Conservation (phyloP, 2,888 invertebrate genomes). For the Aspidapion aeneum region DNA sequence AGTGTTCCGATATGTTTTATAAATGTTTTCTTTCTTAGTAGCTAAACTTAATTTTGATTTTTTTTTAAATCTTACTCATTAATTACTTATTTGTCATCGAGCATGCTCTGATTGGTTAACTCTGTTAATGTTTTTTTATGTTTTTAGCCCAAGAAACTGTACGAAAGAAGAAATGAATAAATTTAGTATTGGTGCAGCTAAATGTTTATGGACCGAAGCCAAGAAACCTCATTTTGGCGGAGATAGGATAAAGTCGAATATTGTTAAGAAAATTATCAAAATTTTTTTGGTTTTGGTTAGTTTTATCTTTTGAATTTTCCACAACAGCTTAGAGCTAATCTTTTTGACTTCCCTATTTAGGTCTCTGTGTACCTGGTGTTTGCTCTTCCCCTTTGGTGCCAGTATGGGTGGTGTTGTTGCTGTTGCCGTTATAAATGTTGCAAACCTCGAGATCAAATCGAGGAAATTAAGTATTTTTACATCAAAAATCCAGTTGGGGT, state of each 20-base stretch:
- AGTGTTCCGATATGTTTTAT: too few relatives aligned
- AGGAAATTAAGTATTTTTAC: constrained; percentile 54
- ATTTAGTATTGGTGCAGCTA: constrained; percentile 34
- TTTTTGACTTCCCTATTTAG: constrained; percentile 45
- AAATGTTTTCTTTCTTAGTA: too few relatives aligned
- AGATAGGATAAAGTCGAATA: not conserved
- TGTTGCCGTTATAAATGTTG: constrained; percentile 56
- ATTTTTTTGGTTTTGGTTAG: not conserved
- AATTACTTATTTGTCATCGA: too few relatives aligned
- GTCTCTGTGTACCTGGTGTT: constrained; percentile 46
- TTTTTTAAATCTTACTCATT: too few relatives aligned
- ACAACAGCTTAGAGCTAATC: constrained; percentile 22
- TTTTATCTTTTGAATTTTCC: not conserved
- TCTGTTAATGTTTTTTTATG: not conserved
- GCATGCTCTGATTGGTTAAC: too few relatives aligned
- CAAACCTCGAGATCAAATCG: constrained; percentile 53
- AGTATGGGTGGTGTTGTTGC: constrained; percentile 60
- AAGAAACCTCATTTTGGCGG: constrained; percentile 33
- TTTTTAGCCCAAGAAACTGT: constrained; percentile 45
- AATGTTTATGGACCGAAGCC: constrained; percentile 46
- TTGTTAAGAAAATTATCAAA: not conserved
- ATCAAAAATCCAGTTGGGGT: constrained; percentile 57
- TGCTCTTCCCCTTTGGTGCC: constrained; percentile 53
- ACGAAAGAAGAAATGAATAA: constrained; percentile 41
- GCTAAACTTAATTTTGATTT: too few relatives aligned